These are phyloP conservation scores for Diabrotica balteata DNA, from an alignment of 2,888 invertebrate genomes.

Conservation along the genomic window DNA sequence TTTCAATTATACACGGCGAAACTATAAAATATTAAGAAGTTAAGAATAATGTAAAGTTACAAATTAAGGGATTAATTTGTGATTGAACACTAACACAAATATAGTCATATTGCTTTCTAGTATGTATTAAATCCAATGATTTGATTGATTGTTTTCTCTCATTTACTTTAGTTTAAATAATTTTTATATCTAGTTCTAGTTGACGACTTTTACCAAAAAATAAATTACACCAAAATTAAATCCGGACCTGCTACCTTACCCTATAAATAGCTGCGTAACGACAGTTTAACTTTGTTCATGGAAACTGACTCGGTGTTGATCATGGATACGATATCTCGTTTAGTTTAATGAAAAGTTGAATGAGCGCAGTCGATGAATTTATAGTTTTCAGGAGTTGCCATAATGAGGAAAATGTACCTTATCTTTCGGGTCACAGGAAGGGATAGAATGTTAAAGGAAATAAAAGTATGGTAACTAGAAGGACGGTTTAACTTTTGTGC, in stretches of 20 bases:
- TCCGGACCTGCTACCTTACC: not conserved
- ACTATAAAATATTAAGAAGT: no score
- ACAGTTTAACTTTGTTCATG: not conserved
- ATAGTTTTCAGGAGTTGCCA: constrained; percentile 6
- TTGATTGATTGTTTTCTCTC: no score
- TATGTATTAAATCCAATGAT: no score
- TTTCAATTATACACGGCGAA: no score
- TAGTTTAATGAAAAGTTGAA: constrained; percentile 13
- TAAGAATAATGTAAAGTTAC: no score
- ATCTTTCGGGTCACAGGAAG: not conserved
- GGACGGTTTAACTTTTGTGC: no score
- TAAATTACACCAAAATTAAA: no score
- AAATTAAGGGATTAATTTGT: no score
- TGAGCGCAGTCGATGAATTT: constrained; percentile 6
- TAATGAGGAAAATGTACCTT: not conserved
- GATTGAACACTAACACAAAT: no score
- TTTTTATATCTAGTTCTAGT: not conserved
- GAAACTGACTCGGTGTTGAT: constrained; percentile 3
- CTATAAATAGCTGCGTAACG: no score
- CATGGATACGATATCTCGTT: constrained; percentile 8
- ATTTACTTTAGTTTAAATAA: no score
- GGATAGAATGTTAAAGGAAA: not conserved
- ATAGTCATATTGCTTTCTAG: no score
- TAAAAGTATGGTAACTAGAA: not conserved
- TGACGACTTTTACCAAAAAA: not conserved